phyloP scores from a whole-genome alignment of 2,888 invertebrate species.

The Theretra japonica region DNA sequence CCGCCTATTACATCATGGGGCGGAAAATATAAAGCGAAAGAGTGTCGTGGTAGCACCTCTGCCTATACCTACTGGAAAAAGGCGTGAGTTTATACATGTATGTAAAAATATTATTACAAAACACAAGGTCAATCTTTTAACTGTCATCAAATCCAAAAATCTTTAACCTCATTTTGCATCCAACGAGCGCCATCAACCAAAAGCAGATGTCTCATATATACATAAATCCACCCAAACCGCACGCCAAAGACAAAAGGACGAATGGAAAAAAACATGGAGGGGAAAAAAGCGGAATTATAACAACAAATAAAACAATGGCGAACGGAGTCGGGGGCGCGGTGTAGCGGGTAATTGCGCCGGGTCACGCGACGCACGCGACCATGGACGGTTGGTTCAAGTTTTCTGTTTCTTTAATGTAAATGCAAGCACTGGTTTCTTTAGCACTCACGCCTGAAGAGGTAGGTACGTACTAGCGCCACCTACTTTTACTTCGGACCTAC shows the following conservation, averaged over 20 bases:
- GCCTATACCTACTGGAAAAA: too few relatives aligned
- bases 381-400: constrained; percentile 5
- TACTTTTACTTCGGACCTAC: too few relatives aligned
- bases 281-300: constrained; percentile 30
- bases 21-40: too few relatives aligned
- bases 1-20: too few relatives aligned
- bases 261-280: constrained; percentile 30
- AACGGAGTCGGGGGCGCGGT: constrained; percentile 31
- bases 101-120: too few relatives aligned
- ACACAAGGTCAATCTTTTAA: too few relatives aligned
- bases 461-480: too few relatives aligned
- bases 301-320: constrained; percentile 35
- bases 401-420: constrained; percentile 12
- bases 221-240: constrained; percentile 32
- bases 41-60: too few relatives aligned
- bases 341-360: constrained; percentile 32
- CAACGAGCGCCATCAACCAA: not conserved
- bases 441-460: not conserved
- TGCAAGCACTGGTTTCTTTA: not conserved
- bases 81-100: too few relatives aligned
- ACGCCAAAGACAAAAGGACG: constrained; percentile 35
- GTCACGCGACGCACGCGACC: constrained; percentile 37
- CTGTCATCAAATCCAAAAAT: too few relatives aligned
- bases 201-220: not conserved
- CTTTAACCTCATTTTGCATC: too few relatives aligned